These are phyloP conservation scores for Dioctria rufipes DNA, from an alignment of 2,888 invertebrate genomes.

Conservation along the genomic window DNA sequence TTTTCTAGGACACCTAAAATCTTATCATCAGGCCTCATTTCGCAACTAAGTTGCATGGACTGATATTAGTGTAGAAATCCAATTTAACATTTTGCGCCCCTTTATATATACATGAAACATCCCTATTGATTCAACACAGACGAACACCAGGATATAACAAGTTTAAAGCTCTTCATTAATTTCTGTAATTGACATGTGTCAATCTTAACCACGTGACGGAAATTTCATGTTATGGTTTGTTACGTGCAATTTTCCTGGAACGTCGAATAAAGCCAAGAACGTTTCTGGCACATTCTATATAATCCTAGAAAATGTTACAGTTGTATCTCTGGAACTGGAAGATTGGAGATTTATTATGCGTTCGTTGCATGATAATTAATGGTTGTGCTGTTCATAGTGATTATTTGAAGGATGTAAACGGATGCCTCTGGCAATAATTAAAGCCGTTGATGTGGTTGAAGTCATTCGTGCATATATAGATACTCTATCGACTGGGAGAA, in stretches of 20 bases:
- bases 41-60: too few relatives aligned
- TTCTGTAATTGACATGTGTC: constrained; percentile 57
- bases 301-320: constrained; percentile 18
- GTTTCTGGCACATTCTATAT: constrained; percentile 4
- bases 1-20: too few relatives aligned
- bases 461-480: background rate
- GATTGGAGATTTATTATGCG: constrained; percentile 49
- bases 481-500: constrained; percentile 7
- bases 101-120: too few relatives aligned
- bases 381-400: constrained; percentile 23
- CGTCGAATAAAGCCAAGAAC: background rate
- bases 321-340: background rate
- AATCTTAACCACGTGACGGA: constrained; percentile 56
- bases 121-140: too few relatives aligned
- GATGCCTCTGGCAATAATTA: constrained; percentile 34
- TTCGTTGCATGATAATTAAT: constrained; percentile 38
- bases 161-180: constrained; percentile 34
- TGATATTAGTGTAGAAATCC: too few relatives aligned
- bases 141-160: background rate
- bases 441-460: background rate
- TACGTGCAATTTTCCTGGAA: constrained; percentile 10
- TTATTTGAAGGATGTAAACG: constrained; percentile 25
- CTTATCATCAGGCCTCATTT: too few relatives aligned
- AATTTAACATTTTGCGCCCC: too few relatives aligned
- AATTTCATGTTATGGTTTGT: constrained; percentile 51